Evolutionary conservation across 2,888 invertebrate genomes (phyloP).

Genomic region (Noctua janthina): DNA sequence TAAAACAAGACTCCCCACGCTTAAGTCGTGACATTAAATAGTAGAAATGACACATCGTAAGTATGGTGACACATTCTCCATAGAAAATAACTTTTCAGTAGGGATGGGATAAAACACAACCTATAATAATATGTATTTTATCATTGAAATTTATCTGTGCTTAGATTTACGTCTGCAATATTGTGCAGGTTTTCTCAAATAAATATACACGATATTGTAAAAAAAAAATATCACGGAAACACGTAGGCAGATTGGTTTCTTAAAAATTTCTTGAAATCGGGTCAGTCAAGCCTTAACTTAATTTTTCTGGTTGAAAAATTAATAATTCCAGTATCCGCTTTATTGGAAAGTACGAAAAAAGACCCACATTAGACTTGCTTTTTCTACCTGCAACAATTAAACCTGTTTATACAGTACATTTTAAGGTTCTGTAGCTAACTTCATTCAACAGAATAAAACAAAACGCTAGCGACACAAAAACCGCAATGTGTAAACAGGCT

Average conservation of each 20-base stretch:
- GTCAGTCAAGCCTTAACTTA: not conserved
- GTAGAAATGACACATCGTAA: conserved; percentile 59
- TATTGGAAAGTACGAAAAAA: not conserved
- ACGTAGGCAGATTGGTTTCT: too few relatives aligned
- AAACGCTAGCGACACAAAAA: not conserved
- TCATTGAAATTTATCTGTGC: too few relatives aligned
- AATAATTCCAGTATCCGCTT: not conserved
- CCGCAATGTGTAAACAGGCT: not conserved
- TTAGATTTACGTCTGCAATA: not conserved
- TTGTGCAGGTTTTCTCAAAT: not conserved
- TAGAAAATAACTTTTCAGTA: conserved; percentile 41
- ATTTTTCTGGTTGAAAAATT: not conserved
- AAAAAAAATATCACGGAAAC: not conserved
- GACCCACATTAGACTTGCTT: not conserved
- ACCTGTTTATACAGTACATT: not conserved
- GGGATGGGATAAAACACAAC: not conserved
- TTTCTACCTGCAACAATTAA: not conserved
- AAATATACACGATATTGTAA: not conserved
- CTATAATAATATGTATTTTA: not conserved
- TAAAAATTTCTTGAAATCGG: not conserved
- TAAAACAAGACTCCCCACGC: conserved; percentile 64
- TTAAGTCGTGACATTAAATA: conserved; percentile 55
- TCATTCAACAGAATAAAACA: not conserved
- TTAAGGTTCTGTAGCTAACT: not conserved
- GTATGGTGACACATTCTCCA: conserved; percentile 50